Evolutionary conservation across 2,113 vertebrate species (phyloP).

Genomic region (Gallinago paraguaiae): DNA sequence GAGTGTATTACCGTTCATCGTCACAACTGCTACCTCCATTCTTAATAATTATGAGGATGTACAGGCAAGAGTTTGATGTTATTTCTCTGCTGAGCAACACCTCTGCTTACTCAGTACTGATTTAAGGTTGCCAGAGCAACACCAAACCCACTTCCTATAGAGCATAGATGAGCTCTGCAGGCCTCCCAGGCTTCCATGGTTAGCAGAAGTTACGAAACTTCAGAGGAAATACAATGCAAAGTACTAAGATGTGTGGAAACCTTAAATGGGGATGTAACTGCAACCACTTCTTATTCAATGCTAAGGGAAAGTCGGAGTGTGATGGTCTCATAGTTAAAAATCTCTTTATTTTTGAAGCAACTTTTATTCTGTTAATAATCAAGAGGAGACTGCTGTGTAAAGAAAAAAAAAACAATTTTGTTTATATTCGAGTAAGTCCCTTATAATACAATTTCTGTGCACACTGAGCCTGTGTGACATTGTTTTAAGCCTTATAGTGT

Average conservation of each 20-base stretch:
- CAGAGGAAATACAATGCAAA: slow-evolving; percentile 11
- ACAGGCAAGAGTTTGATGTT: neutral
- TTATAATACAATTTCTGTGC: neutral
- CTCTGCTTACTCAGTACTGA: neutral
- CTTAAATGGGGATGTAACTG: neutral
- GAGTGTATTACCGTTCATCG: neutral
- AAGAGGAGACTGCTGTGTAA: neutral
- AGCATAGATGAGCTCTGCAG: neutral
- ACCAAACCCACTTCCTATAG: slow-evolving; percentile 43
- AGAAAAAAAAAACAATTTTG: neutral
- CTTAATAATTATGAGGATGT: neutral
- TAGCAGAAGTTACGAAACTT: slow-evolving; percentile 42
- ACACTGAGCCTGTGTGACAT: neutral
- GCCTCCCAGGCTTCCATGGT: neutral
- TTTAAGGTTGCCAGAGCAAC: neutral
- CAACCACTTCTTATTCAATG: neutral
- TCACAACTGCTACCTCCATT: neutral
- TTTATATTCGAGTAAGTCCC: neutral
- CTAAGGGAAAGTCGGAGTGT: neutral
- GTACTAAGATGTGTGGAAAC: neutral
- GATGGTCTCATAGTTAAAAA: neutral
- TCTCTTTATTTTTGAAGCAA: neutral
- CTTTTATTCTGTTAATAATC: neutral
- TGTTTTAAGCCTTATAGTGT: neutral
- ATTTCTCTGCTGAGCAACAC: neutral